Evolutionary conservation across 2,113 vertebrate species (phyloP).

Genomic region (Donacobius atricapilla): DNA sequence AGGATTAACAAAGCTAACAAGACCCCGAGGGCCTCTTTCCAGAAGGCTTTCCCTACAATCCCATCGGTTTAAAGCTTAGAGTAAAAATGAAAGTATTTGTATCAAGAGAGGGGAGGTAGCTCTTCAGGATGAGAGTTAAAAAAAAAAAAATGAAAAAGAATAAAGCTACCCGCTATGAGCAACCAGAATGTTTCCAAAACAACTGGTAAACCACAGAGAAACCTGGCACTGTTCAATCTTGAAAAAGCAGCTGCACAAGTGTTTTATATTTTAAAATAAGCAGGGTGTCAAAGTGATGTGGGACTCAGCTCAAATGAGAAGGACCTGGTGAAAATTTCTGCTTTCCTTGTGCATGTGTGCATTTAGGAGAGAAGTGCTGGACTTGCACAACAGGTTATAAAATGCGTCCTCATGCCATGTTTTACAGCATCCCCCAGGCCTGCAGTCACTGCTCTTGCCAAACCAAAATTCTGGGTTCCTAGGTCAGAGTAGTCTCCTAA

Average conservation of each 20-base stretch:
- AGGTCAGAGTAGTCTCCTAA: background rate
- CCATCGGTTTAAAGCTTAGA: background rate
- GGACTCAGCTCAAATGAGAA: background rate
- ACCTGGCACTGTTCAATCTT: background rate
- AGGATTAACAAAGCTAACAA: constrained; percentile 28
- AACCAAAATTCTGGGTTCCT: background rate
- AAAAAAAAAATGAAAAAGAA: background rate
- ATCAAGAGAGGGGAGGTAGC: background rate
- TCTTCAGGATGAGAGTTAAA: background rate
- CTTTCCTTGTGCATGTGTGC: accelerated
- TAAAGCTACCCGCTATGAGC: background rate
- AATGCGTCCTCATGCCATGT: background rate
- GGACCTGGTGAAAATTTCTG: background rate
- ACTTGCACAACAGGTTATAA: background rate
- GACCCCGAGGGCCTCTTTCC: background rate
- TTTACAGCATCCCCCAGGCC: background rate
- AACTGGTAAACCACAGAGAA: constrained; percentile 8
- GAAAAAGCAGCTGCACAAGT: background rate
- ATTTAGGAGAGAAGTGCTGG: background rate
- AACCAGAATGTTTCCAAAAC: constrained; percentile 36
- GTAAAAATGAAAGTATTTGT: background rate
- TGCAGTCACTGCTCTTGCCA: background rate
- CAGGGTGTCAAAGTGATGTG: background rate
- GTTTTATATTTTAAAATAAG: background rate
- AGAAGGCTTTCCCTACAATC: background rate